Base-by-base conservation (phyloP, 2,888 invertebrate species). In the Lacanobia wlatinum region DNA sequence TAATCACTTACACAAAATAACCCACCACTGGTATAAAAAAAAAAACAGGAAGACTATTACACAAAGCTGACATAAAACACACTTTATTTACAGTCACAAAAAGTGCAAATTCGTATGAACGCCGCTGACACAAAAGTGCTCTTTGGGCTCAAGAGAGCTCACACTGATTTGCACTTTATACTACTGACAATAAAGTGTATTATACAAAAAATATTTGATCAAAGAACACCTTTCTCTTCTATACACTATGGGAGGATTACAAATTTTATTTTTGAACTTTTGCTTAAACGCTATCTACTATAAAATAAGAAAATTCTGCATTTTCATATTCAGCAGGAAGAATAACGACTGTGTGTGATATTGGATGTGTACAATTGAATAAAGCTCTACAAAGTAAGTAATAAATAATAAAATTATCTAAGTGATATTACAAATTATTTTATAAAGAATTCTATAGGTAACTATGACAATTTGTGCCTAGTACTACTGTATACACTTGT, bases 391-490 rank as follows among this genome's bases (percentile, higher is more conserved):
- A 71, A 73, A 60, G 50, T 74, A 72, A 61, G 40, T 62, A 76
- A 82, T 71, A 78, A 83, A 80, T 83, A 81, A 75, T 74, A 81
- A 55, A 65, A 69, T 59, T 66, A 70, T 70, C 63, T 72, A 70
- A 61, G 23, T 68, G 52, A 68, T 71, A 65, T 71, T 50, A 70
- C 4, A 69, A 6, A 34, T 12, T 21, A 21, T 74, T 68, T 77
- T 52, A 68, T 74, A 65, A 67, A 66, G 16, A 65, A 71, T 48
- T 69, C n/a, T 75, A 62, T 53, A 78, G 78, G 78, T 83, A 83
- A 81, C 79, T 82, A 76, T 73, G 1, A 61, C 68, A 74, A 59
- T 69, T 84, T 83, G 82, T 81, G 74, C 67, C 66, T 80, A 70
- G 71, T 55, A 43, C 52, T 65, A 69, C 53, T 58, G 21, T 58